A percentile compares a stretch with the other conserved stretches of the same genome.
phyloP scores from a whole-genome alignment of 2,113 vertebrate species.

The Lampris megalopsis region DNA sequence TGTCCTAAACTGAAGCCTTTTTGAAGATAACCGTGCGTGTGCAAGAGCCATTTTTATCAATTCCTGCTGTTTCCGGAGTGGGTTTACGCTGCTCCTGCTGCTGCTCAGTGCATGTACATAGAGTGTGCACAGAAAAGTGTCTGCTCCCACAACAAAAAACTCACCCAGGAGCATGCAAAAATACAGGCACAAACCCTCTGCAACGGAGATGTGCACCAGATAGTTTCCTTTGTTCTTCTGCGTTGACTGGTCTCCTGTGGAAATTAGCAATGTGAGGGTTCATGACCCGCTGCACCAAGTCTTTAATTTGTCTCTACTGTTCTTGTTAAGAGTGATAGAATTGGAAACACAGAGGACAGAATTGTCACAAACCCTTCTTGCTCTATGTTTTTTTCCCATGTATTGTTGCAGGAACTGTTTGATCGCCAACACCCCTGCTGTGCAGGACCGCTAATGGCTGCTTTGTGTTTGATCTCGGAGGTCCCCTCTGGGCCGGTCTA shows the following conservation, averaged over 20 bases:
- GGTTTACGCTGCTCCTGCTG: slow-evolving; percentile 30
- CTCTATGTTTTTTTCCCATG: slow-evolving; percentile 52
- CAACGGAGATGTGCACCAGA: not conserved
- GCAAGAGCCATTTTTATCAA: slow-evolving; percentile 49
- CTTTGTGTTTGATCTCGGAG: slow-evolving; percentile 57
- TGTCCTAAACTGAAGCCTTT: slow-evolving; percentile 53
- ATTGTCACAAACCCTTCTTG: slow-evolving; percentile 48
- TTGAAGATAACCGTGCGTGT: slow-evolving; percentile 58
- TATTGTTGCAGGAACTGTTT: slow-evolving; percentile 43
- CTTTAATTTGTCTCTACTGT: slow-evolving; percentile 5
- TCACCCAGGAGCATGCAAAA: not conserved
- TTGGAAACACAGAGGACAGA: slow-evolving; percentile 34
- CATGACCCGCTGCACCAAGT: not conserved
- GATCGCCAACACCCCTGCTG: slow-evolving; percentile 25
- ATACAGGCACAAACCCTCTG: slow-evolving; percentile 30
- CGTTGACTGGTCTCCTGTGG: not conserved
- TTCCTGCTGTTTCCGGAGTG: slow-evolving; percentile 37
- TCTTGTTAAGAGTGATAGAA: slow-evolving; percentile 24
- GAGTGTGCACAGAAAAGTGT: not conserved
- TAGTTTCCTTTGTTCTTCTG: too few species aligned
- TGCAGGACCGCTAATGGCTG: slow-evolving; percentile 50
- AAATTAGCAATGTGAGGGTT: not conserved
- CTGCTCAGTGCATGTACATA: not conserved
- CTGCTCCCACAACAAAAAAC: too few species aligned
- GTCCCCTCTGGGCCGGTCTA: slow-evolving; percentile 43